phyloP scores from a whole-genome alignment of 2,113 vertebrate genomes.

The Gobio gobio region DNA sequence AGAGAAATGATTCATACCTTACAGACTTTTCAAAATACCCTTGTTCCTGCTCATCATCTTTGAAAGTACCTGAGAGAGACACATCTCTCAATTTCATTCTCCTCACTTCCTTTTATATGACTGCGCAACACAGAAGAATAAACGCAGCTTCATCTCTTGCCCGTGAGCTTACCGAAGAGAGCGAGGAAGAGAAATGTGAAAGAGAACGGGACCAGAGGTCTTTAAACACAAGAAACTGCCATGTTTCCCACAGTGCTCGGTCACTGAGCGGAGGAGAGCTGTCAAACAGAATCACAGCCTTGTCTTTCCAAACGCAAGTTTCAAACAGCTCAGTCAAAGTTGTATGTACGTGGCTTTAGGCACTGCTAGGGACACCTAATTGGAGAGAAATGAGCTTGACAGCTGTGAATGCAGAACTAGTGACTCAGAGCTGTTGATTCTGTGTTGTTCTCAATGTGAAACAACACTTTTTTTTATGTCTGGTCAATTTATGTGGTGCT shows the following conservation, averaged over 20 bases:
- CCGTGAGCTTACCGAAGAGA: constrained; percentile 60
- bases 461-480: background rate
- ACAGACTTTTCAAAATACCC: constrained; percentile 32
- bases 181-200: constrained; percentile 11
- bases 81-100: constrained; percentile 28
- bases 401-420: constrained; percentile 3
- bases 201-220: constrained; percentile 59
- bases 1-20: background rate
- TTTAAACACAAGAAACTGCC: constrained; percentile 63
- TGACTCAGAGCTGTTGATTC: constrained; percentile 16
- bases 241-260: constrained; percentile 63
- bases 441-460: background rate
- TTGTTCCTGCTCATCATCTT: constrained; percentile 27
- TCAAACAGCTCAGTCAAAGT: constrained; percentile 27
- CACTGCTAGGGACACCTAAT: constrained; percentile 33
- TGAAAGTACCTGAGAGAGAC: constrained; percentile 15
- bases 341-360: background rate
- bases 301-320: constrained; percentile 31
- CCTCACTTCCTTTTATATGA: constrained; percentile 56
- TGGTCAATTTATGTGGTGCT: constrained; percentile 10
- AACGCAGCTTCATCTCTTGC: constrained; percentile 30
- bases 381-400: constrained; percentile 40
- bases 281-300: constrained; percentile 57
- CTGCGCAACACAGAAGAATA: constrained; percentile 32
- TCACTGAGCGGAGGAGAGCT: constrained; percentile 45